Percentiles rank a stretch among this genome's conserved stretches.
phyloP scores from a whole-genome alignment of 2,888 invertebrate species.

The Hydrotaea cyrtoneurina region DNA sequence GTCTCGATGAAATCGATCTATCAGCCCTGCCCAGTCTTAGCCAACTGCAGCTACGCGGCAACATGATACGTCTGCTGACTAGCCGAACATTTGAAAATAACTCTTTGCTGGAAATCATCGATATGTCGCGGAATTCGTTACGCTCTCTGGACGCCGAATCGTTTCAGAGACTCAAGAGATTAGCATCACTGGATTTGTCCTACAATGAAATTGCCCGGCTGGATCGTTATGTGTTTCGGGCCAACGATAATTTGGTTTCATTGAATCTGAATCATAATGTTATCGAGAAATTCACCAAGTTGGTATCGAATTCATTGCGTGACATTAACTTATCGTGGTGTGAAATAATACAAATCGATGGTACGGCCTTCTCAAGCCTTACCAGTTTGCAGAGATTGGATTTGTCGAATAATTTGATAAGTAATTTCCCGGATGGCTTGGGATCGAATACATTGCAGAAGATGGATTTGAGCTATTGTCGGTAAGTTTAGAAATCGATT shows the following conservation, averaged over 20 bases:
- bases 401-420: constrained; percentile 86
- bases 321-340: constrained; percentile 85
- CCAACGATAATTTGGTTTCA: constrained; percentile 83
- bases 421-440: constrained; percentile 84
- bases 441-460: constrained; percentile 84
- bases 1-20: constrained; percentile 83
- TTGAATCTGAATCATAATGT: constrained; percentile 86
- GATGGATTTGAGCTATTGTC: constrained; percentile 82
- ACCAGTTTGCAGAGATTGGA: constrained; percentile 84
- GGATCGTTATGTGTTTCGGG: constrained; percentile 83
- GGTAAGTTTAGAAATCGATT: constrained; percentile 73
- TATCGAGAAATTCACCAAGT: constrained; percentile 83
- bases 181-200: constrained; percentile 86
- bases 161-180: constrained; percentile 83
- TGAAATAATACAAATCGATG: constrained; percentile 84
- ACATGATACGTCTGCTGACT: constrained; percentile 84
- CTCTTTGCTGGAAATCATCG: constrained; percentile 83
- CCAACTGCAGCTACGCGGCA: constrained; percentile 84
- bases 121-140: constrained; percentile 86
- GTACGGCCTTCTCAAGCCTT: constrained; percentile 83
- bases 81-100: constrained; percentile 84
- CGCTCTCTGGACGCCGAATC: constrained; percentile 83
- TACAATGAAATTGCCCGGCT: constrained; percentile 85
- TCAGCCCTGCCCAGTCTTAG: constrained; percentile 84
- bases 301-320: constrained; percentile 83